Evolutionary conservation across 2,888 invertebrate genomes (phyloP), one percentile per base, ranked within the genome.

Genomic region (Nemapogon koenigi): DNA sequence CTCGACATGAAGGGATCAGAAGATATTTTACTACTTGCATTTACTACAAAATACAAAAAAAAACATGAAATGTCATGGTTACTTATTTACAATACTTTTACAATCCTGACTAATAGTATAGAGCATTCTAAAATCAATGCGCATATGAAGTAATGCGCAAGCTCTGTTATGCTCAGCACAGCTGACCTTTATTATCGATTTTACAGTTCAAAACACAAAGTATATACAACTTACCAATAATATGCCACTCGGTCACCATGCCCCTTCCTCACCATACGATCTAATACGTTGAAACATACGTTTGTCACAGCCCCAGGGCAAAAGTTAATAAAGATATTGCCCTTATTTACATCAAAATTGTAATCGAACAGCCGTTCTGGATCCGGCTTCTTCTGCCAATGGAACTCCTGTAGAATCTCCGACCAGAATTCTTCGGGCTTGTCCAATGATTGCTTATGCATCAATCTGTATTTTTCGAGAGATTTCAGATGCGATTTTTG

Each of bases 241-340:
- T 88, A 97, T 14, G 97, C 97, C 45, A 96, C 83, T 63, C 89
- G 92, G 53, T 96, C 92, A 17, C 94, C 97, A 44, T 89, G 75
- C 11, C 96, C 96, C 50, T 88, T 90, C 54, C 90, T 85, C 38
- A 99, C 87, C 67, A 95, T 92, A 45, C 92, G 85, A 71, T 99
- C 98, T 50, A 99, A 78, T 37, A 94, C 82, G 78, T 99, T 99
- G 73, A 95, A 99, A 62, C 93, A 94, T 46, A 98, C 87, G 67
- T 99, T 99, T 27, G 97, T 98, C 25, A 89, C 87, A 3, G 93
- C 93, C 7, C 95, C 97, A 54, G 93, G 90, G 88, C 99, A 87
- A 92, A 96, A 99, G 68, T 92, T 94, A 31, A 94, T 89, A 52
- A 84, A 91, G 50, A 99, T 88, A 8, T 90, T 89, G 35, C 98